phyloP scores from a whole-genome alignment of 2,888 invertebrate genomes.

The Nephrotoma appendiculata region DNA sequence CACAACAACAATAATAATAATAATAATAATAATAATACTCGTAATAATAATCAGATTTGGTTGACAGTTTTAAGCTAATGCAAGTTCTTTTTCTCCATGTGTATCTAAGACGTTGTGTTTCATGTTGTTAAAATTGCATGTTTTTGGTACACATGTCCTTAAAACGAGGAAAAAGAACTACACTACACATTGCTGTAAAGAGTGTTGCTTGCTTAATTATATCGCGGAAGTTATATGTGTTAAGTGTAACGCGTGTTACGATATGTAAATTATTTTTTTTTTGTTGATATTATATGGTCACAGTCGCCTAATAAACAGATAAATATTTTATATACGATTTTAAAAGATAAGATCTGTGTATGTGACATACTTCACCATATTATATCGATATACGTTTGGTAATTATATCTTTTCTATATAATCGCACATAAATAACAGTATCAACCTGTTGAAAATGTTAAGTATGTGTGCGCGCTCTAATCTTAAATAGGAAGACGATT shows the following conservation, averaged over 20 bases:
- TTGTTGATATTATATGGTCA: not conserved
- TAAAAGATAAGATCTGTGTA: not conserved
- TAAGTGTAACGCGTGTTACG: not conserved
- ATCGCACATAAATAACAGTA: not conserved
- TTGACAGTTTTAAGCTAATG: not conserved
- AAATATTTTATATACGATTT: not conserved
- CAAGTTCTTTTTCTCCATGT: not conserved
- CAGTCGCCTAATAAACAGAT: not conserved
- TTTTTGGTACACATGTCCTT: not conserved
- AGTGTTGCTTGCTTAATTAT: not conserved
- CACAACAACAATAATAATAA: not conserved
- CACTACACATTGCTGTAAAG: not conserved
- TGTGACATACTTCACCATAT: not conserved
- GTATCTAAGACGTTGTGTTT: not conserved
- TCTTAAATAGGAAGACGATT: not conserved
- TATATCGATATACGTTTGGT: not conserved
- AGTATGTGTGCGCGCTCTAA: not conserved
- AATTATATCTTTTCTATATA: not conserved
- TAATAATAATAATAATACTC: not conserved
- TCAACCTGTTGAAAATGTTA: not conserved
- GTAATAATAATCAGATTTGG: not conserved
- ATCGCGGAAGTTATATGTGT: not conserved
- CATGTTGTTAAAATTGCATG: not conserved
- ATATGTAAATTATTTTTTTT: not conserved
- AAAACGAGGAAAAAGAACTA: not conserved